Percentiles rank a stretch among this genome's conserved stretches.
phyloP scores from a whole-genome alignment of 2,797 vertebrate genomes.

The Pagetopsis macropterus region DNA sequence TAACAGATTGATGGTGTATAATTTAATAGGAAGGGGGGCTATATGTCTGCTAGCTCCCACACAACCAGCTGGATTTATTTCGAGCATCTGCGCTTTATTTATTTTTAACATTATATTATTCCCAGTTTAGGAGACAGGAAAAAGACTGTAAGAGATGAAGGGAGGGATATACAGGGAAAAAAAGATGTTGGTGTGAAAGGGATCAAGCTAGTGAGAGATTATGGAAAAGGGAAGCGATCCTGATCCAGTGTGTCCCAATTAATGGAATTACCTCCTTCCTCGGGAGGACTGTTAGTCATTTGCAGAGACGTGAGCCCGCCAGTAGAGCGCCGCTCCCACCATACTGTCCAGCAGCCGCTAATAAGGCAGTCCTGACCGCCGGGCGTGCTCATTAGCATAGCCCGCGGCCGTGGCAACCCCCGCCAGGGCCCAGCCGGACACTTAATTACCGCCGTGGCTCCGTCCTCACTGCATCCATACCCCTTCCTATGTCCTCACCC shows the following conservation, averaged over 20 bases:
- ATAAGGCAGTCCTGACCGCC: conserved; percentile 82
- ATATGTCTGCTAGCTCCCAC: conserved; percentile 34
- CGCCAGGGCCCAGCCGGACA: conserved; percentile 79
- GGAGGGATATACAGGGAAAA: neutral
- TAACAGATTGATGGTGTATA: conserved; percentile 32
- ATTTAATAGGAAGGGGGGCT: conserved; percentile 7
- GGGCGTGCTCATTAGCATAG: conserved; percentile 86
- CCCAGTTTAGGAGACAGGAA: neutral
- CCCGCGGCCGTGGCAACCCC: conserved; percentile 81
- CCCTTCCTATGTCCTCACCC: conserved; percentile 67
- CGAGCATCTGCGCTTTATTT: conserved; percentile 36
- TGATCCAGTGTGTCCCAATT: conserved; percentile 79
- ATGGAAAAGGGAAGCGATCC: conserved; percentile 62
- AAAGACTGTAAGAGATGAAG: conserved; percentile 9
- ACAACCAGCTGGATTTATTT: conserved; percentile 55
- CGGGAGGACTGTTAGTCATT: conserved; percentile 79
- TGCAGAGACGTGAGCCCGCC: conserved; percentile 70
- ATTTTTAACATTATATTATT: conserved; percentile 39
- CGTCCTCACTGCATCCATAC: conserved; percentile 68
- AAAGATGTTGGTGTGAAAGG: conserved; percentile 24
- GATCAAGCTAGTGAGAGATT: conserved; percentile 60
- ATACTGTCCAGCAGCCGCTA: conserved; percentile 82
- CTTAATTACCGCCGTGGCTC: conserved; percentile 82
- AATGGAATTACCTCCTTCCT: conserved; percentile 81
- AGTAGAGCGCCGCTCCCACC: conserved; percentile 75